Base-by-base conservation (phyloP, 2,113 vertebrate species). In the Gymnorhina tibicen region DNA sequence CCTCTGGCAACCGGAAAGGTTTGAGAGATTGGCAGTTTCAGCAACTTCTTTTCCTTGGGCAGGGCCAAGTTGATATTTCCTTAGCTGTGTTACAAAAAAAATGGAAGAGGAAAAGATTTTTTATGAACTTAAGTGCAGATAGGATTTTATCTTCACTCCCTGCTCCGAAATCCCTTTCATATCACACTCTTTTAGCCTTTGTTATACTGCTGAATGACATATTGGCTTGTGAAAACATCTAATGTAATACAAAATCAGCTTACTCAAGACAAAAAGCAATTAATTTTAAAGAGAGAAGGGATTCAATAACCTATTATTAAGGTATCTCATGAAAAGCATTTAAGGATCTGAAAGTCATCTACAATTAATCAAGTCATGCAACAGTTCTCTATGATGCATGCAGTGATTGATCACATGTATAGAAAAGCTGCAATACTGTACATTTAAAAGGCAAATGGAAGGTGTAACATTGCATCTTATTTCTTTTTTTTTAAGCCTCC, bases 41-140 rank as follows among this genome's bases (percentile, higher is more conserved):
- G 87, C 81, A 96, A 73, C 89, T 93, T 91, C 62, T 93, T 91
- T 94, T 87, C 63, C 81, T 85, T 74, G 82, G 87, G 93, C 75
- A 91, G 70, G 81, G 77, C 73, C 64, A 92, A 75, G 28, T 3
- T 87, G 63, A 24, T 80, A 85, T 79, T 97, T 95, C 85, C 59
- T 93, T 83, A 91, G 42, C 19, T 67, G 24, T 66, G 33, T 59
- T 91, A 53, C 20, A 78, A 82, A 76, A 79, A 73, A 81, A 73
- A 15, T 5, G 8, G 7, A 30, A 89, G 41, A 86, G 42, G 73
- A 95, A 87, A 79, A 85, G 16, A 60, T 33, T 42, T 87, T 80
- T 74, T 82, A 74, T 24, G 2, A 85, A 56, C n/a, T 79, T 91
- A 58, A 85, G 47, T 75, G 22, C n/a, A 82, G 67, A 63, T 6